Evolutionary conservation across 2,797 vertebrate genomes (phyloP).

Genomic region (Momotus momota): DNA sequence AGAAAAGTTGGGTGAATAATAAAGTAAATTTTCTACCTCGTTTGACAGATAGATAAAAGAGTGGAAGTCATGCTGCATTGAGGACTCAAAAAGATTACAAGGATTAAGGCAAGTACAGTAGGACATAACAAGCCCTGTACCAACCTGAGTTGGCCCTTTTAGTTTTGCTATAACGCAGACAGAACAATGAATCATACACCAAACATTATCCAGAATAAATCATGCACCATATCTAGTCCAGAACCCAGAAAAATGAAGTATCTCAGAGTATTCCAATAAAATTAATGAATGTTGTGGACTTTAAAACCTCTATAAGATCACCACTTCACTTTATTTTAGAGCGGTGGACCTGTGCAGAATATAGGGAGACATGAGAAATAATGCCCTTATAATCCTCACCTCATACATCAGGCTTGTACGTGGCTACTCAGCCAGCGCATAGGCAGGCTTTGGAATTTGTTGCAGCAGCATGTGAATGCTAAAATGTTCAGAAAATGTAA

Average conservation of each 20-base stretch:
- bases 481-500: background rate
- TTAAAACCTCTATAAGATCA: background rate
- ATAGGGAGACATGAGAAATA: background rate
- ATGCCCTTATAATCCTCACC: too few species aligned
- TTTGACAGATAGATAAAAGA: background rate
- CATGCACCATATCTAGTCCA: background rate
- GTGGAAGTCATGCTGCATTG: background rate
- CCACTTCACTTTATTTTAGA: background rate
- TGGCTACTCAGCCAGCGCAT: background rate
- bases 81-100: background rate
- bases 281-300: background rate
- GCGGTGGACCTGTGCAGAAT: background rate
- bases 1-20: background rate
- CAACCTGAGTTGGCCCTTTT: background rate
- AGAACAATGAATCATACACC: background rate
- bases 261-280: background rate
- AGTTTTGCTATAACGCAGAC: background rate
- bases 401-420: accelerated
- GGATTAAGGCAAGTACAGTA: background rate
- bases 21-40: background rate
- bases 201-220: background rate
- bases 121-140: background rate
- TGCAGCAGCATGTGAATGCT: background rate
- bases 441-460: background rate
- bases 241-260: background rate